Percentiles rank a stretch among this genome's conserved stretches.
These are phyloP conservation scores for Centroberyx gerrardi DNA, from an alignment of 2,797 vertebrate genomes.

Conservation along the genomic window DNA sequence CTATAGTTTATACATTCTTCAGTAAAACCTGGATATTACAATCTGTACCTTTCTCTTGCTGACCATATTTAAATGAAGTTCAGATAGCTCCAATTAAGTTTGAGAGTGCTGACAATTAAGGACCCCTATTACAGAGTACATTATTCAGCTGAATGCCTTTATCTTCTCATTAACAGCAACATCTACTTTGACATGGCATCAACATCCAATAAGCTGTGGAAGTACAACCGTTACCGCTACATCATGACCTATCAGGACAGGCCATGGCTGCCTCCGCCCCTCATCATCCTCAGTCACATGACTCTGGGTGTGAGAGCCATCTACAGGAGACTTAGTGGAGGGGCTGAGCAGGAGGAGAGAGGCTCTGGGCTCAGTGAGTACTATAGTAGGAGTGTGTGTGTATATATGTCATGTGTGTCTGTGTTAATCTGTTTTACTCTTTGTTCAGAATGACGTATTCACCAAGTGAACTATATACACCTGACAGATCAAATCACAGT, in stretches of 20 bases:
- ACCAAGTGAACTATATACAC: not conserved
- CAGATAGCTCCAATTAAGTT: not conserved
- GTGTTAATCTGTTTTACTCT: not conserved
- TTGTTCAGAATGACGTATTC: not conserved
- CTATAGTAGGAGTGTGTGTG: conserved; percentile 7
- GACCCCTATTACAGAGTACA: too few species aligned
- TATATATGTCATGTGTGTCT: conserved; percentile 8
- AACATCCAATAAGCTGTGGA: conserved; percentile 95
- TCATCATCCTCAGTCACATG: conserved; percentile 91
- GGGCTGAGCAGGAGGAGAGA: conserved; percentile 86
- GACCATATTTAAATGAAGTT: not conserved
- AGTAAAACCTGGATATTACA: not conserved
- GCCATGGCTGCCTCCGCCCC: conserved; percentile 94
- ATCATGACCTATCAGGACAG: conserved; percentile 96
- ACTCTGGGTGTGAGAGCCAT: conserved; percentile 83
- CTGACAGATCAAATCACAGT: not conserved
- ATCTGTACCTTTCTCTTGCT: not conserved
- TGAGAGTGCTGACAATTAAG: not conserved
- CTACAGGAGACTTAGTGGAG: conserved; percentile 79
- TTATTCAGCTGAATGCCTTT: not conserved
- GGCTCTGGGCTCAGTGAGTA: conserved; percentile 93
- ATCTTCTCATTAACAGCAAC: conserved; percentile 84
- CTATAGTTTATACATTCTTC: too few species aligned
- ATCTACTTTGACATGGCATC: conserved; percentile 94
- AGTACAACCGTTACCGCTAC: conserved; percentile 96